Evolutionary conservation across 2,797 vertebrate genomes (phyloP).

Genomic region (Trematomus bernacchii): DNA sequence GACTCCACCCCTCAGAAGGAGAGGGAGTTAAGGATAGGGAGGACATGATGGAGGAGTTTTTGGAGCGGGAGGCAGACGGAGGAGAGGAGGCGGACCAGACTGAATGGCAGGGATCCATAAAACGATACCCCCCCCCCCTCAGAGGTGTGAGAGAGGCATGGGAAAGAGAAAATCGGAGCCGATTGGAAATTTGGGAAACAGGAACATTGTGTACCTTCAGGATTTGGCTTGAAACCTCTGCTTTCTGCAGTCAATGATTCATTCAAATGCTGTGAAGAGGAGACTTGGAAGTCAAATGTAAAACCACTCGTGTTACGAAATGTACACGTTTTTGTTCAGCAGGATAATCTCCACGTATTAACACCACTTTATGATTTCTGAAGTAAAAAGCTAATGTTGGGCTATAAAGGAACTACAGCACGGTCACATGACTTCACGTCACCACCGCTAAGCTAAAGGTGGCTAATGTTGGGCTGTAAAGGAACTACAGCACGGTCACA

Average conservation of each 20-base stretch:
- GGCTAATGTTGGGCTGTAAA: too few species aligned
- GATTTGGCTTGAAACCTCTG: constrained; percentile 13
- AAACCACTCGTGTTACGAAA: too few species aligned
- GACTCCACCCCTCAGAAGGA: constrained; percentile 73
- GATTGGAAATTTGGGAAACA: constrained; percentile 16
- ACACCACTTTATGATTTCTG: too few species aligned
- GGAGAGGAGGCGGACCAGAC: constrained; percentile 54
- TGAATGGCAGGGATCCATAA: constrained; percentile 75
- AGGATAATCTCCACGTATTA: too few species aligned
- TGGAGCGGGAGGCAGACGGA: constrained; percentile 58
- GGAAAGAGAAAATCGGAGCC: constrained; percentile 5
- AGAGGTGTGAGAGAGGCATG: constrained; percentile 65
- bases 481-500: too few species aligned
- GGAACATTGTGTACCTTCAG: constrained; percentile 42
- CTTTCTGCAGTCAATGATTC: too few species aligned
- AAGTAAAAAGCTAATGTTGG: too few species aligned
- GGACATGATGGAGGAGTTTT: constrained; percentile 40
- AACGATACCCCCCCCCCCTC: constrained; percentile 55
- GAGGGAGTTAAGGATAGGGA: constrained; percentile 13
- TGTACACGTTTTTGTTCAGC: too few species aligned
- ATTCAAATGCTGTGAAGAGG: neutral
- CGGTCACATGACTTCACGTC: too few species aligned
- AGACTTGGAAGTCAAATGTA: too few species aligned
- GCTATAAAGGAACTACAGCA: too few species aligned
- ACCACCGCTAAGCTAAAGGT: too few species aligned